Conservation (phyloP, 2,888 invertebrate species). For the Protophormia terraenovae region DNA sequence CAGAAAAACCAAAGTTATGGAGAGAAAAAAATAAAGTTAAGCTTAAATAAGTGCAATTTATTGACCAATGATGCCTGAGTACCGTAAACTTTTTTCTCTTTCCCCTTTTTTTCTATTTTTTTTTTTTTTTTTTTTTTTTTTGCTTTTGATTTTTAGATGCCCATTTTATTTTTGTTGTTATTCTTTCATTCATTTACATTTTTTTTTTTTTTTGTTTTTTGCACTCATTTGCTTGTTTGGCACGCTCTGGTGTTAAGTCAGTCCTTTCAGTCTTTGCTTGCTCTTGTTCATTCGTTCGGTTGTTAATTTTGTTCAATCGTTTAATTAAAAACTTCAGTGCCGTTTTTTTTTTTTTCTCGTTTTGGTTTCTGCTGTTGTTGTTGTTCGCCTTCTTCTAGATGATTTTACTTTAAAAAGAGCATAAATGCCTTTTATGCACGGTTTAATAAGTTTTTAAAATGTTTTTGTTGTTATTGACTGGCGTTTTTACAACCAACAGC, state of each 20-base stretch:
- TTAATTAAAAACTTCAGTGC: conserved; percentile 57
- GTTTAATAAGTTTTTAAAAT: conserved; percentile 55
- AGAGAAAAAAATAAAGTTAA: conserved; percentile 53
- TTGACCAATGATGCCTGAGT: conserved; percentile 62
- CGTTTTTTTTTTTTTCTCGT: background rate
- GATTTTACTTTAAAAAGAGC: conserved; percentile 52
- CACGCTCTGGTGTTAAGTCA: conserved; percentile 7
- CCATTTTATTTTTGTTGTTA: conserved; percentile 17
- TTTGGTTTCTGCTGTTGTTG: background rate
- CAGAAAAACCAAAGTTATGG: conserved; percentile 38
- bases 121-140: background rate
- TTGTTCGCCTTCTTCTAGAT: conserved; percentile 37
- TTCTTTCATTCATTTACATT: conserved; percentile 2
- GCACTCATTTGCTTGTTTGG: conserved; percentile 3
- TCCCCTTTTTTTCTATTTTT: background rate
- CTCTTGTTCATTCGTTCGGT: background rate
- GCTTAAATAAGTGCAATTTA: conserved; percentile 60
- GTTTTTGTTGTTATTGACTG: conserved; percentile 30
- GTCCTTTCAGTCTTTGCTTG: background rate
- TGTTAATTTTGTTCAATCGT: conserved; percentile 44
- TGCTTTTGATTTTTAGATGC: conserved; percentile 28
- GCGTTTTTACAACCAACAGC: background rate
- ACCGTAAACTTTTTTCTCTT: conserved; percentile 55
- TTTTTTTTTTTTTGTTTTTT: background rate
- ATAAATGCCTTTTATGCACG: conserved; percentile 53